Evolutionary conservation across 2,797 vertebrate genomes (phyloP), one percentile per base, ranked within the genome.

Genomic region (Acrocephalus scirpaceus): DNA sequence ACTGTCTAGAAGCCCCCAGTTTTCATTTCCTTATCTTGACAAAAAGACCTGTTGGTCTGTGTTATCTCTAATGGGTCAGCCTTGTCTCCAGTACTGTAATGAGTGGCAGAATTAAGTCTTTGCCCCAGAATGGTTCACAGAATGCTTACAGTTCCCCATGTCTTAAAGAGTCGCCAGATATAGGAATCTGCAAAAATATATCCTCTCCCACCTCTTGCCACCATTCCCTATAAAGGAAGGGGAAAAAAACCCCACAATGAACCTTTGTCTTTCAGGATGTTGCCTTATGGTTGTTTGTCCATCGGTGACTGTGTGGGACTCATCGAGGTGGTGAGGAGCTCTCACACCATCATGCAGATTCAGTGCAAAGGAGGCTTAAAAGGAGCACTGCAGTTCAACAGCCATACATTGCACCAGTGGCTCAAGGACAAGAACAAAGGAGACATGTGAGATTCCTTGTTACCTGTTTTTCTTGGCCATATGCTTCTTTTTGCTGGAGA

Each of bases 381-480:
- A 95, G 98, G 98, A 8, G 98, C 98, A 0, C 81, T 98, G 80
- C 98, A 98, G 88, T 98, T 98, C 96, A 98, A 98, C 95, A 98
- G 98, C 95, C 98, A 98, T 88, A 98, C 98, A 0, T 92, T 98
- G 65, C 98, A 98, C 44, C 98, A 98, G 93, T 98, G 98, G 98
- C 98, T 98, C 85, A 98, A 98, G 96, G 98, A 98, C 96, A 98
- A 98, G 96, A 98, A 98, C 97, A 98, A 98, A 96, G 98, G 98
- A 92, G 98, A 98, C 96, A 98, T 98, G 98, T 98, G 93, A 98
- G 98, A 79, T 74, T 96, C 77, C 82, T 40, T 91, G 17, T 72
- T 22, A 2, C 69, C 66, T 71, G 14, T 51, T 93, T 90, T 80
- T 25, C 58, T 84, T 90, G 26, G 51, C 70, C 30, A 1, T 27